Percentiles rank a stretch among this genome's conserved stretches.
These are phyloP conservation scores for Eumaeus atala DNA, from an alignment of 1,140 invertebrate species.

Conservation along the genomic window DNA sequence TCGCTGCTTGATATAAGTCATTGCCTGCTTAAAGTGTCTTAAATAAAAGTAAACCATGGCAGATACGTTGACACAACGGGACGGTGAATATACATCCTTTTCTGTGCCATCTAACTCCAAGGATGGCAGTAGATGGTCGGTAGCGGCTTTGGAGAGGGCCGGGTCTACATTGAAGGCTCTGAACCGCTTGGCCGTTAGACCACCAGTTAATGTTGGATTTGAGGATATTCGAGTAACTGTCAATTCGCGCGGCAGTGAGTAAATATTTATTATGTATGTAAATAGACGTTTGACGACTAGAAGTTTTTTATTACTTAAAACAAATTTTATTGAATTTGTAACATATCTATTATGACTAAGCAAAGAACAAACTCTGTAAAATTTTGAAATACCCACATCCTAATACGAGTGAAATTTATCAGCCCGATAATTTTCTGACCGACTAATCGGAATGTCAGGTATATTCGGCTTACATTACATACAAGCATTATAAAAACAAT, in stretches of 20 bases:
- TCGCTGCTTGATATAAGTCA: neutral
- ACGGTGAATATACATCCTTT: constrained; percentile 27
- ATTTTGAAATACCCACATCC: too few relatives aligned
- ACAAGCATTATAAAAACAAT: too few relatives aligned
- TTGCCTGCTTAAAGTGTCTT: neutral
- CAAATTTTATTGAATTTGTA: too few relatives aligned
- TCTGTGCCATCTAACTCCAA: constrained; percentile 33
- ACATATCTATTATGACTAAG: too few relatives aligned
- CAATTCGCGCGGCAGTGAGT: constrained; percentile 60
- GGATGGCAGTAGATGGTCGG: constrained; percentile 54
- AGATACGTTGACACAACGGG: constrained; percentile 45
- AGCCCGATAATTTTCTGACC: too few relatives aligned
- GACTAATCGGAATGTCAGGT: too few relatives aligned
- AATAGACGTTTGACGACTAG: too few relatives aligned
- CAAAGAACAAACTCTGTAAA: too few relatives aligned
- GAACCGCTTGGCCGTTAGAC: constrained; percentile 69
- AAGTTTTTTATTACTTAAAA: too few relatives aligned
- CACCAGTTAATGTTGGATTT: constrained; percentile 79
- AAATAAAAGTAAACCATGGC: constrained; percentile 15
- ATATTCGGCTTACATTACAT: too few relatives aligned
- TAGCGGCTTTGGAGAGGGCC: constrained; percentile 60
- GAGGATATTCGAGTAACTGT: constrained; percentile 78
- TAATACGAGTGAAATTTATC: too few relatives aligned
- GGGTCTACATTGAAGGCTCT: constrained; percentile 64
- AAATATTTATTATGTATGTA: neutral